A percentile compares a stretch with the other conserved stretches of the same genome.
Evolutionary conservation across 2,888 invertebrate genomes (phyloP).

Genomic region (Nephrotoma appendiculata): DNA sequence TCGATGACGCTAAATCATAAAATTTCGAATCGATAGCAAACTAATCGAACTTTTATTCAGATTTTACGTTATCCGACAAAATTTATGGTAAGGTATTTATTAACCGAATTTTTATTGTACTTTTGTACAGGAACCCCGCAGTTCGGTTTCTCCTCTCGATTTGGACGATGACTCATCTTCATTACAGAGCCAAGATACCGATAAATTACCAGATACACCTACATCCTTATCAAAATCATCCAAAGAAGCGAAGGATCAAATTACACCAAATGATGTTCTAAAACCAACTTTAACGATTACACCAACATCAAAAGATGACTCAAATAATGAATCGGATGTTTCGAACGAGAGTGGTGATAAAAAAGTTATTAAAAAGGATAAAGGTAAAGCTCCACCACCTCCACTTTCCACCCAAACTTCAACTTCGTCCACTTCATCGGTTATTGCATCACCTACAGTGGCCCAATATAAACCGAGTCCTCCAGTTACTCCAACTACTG

Average conservation of each 20-base stretch:
- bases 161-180: constrained; percentile 85
- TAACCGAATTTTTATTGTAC: constrained; percentile 2
- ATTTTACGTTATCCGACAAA: neutral
- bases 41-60: neutral
- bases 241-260: constrained; percentile 28
- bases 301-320: neutral
- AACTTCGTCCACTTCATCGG: constrained; percentile 4
- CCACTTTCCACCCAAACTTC: constrained; percentile 23
- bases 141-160: constrained; percentile 77
- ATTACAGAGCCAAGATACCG: constrained; percentile 68
- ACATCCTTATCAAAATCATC: constrained; percentile 26
- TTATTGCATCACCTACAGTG: neutral
- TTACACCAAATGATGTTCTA: neutral
- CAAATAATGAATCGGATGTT: constrained; percentile 1
- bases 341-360: neutral
- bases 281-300: neutral
- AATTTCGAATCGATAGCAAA: neutral
- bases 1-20: neutral
- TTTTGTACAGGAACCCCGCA: constrained; percentile 66
- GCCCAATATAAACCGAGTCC: constrained; percentile 18
- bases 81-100: neutral
- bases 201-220: constrained; percentile 44
- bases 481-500: constrained; percentile 17
- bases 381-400: constrained; percentile 69
- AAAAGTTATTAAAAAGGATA: constrained; percentile 62